Evolutionary conservation across 2,797 vertebrate genomes (phyloP).

Genomic region (Pteropus rufus): DNA sequence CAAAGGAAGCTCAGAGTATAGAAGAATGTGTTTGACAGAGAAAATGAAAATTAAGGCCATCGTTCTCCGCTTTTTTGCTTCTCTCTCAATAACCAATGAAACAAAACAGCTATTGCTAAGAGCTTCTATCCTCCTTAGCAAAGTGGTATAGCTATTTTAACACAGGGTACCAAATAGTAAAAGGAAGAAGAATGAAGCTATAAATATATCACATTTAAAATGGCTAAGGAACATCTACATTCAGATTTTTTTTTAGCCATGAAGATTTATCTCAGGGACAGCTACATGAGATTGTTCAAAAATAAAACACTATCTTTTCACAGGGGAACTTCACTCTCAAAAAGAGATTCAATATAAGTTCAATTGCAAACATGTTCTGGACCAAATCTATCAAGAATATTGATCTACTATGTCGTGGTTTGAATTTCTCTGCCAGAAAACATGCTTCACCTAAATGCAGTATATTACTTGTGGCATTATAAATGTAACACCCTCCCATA

Average conservation of each 20-base stretch:
- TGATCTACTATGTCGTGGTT: background rate
- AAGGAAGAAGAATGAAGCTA: background rate
- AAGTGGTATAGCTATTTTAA: background rate
- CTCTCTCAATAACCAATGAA: background rate
- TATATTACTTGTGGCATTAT: background rate
- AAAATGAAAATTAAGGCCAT: background rate
- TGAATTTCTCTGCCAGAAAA: slow-evolving; percentile 1
- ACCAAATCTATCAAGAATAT: background rate
- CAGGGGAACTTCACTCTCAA: background rate
- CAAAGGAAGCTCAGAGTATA: background rate
- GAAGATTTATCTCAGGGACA: background rate
- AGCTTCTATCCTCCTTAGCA: background rate
- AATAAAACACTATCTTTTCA: background rate
- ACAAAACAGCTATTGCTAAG: background rate
- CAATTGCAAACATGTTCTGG: background rate
- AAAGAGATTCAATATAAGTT: slow-evolving; percentile 3
- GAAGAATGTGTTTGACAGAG: background rate
- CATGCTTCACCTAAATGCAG: background rate
- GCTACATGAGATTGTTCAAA: background rate
- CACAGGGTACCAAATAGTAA: background rate
- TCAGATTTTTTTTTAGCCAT: background rate
- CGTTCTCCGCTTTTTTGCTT: background rate
- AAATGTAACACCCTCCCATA: background rate
- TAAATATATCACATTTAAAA: slow-evolving; percentile 19
- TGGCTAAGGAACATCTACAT: background rate